Percentiles rank a stretch among this genome's conserved stretches.
These are phyloP conservation scores for Procavia capensis DNA, from an alignment of 2,113 vertebrate species.

Conservation along the genomic window DNA sequence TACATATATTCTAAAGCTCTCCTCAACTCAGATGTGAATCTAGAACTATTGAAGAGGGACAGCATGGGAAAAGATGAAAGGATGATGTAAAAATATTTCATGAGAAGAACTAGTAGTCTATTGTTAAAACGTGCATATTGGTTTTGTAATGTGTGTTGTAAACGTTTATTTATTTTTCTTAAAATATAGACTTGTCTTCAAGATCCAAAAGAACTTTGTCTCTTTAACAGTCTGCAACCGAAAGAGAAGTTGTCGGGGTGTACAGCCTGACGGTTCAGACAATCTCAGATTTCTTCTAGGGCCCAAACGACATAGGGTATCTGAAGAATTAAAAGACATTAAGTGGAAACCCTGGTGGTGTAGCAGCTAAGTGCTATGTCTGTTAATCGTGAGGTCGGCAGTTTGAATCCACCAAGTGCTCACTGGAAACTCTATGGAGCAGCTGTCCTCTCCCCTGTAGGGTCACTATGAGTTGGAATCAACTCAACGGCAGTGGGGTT, in stretches of 20 bases:
- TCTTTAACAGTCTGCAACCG: background rate
- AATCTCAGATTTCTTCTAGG: background rate
- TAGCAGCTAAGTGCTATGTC: too few relatives aligned
- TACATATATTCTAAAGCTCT: background rate
- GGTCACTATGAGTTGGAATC: too few relatives aligned
- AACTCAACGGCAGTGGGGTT: too few relatives aligned
- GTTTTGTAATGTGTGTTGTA: background rate
- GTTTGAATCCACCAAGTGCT: too few relatives aligned
- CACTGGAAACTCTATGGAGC: too few relatives aligned
- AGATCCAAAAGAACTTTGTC: background rate
- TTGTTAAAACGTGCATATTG: background rate
- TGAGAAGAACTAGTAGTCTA: slow-evolving; percentile 9
- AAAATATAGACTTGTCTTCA: slow-evolving; percentile 5
- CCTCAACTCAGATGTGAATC: background rate
- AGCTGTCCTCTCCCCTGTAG: too few relatives aligned
- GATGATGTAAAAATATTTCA: background rate
- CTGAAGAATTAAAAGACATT: background rate
- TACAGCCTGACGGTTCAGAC: background rate
- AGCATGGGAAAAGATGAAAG: background rate
- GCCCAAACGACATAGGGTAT: background rate
- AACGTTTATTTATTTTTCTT: background rate
- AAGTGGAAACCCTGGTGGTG: too few relatives aligned
- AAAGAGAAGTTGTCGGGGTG: background rate
- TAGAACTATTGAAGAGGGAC: background rate
- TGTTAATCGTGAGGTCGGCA: too few relatives aligned